Conservation (phyloP, 2,113 vertebrate genomes). For the cattle (Bos taurus) region ARS-UCD2.0 NC_037340.1:58219501-58220000, state of each 20-base stretch:
- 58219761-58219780: background rate
- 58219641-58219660: background rate
- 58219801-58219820: background rate
- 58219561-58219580: background rate
- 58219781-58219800: background rate
- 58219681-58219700: background rate
- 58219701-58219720: background rate
- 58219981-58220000: background rate
- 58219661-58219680: background rate
- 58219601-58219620: slow-evolving; percentile 33
- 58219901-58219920: background rate
- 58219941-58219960: background rate
- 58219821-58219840: background rate
- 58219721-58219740: background rate
- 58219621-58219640: background rate
- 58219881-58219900: background rate
- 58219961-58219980: background rate
- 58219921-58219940: background rate
- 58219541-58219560: background rate
- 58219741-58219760: background rate
- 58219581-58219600: slow-evolving; percentile 29
- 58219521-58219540: background rate
- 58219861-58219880: background rate
- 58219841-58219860: background rate
- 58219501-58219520: background rate